Evolutionary conservation across 2,888 invertebrate species (phyloP), one percentile per base, ranked within the genome.

Genomic region (Maniola hyperantus): DNA sequence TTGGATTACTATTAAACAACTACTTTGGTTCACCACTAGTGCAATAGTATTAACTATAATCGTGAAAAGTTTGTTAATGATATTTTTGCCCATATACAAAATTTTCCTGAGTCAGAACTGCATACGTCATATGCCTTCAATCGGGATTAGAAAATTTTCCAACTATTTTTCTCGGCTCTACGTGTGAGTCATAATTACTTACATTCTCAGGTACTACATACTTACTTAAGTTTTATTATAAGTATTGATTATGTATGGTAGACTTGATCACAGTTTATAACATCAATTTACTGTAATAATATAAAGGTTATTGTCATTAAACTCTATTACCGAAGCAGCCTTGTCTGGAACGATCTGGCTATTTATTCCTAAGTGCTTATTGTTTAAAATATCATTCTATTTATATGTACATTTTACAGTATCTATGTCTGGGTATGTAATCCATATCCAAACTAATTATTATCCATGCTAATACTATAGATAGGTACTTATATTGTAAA

Each of bases 221-320:
- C 34, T 20, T 57, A 20, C 20, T 18, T 59, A 50, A 53, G 62
- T 26, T 34, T 55, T 34, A 48, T 66, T 39, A 51, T n/a, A n/a
- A n/a, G n/a, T n/a, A n/a, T n/a, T n/a, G n/a, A n/a, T 53, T 46
- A 58, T 51, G 63, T 69, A 70, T 71, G 69, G 68, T 69, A 73
- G 67, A 59, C 65, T 55, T 54, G 55, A 60, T 55, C 69, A 72
- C 58, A 74, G 71, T 79, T 83, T 82, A 85, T 76, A 79, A 73
- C 73, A 69, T 75, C 74, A 82, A 84, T 82, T 82, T 80, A 66
- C 76, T 51, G 70, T 76, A 72, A 81, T 83, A 75, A 80, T 83
- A 75, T 76, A 77, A 75, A 85, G 82, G 83, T 80, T 82, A 79
- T 72, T 79, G 70, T 79, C 77, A 82, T 83, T 82, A 85, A 73